phyloP scores from a whole-genome alignment of 92 coral and sea anemone genomes.

The Paramuricea clavata region DNA sequence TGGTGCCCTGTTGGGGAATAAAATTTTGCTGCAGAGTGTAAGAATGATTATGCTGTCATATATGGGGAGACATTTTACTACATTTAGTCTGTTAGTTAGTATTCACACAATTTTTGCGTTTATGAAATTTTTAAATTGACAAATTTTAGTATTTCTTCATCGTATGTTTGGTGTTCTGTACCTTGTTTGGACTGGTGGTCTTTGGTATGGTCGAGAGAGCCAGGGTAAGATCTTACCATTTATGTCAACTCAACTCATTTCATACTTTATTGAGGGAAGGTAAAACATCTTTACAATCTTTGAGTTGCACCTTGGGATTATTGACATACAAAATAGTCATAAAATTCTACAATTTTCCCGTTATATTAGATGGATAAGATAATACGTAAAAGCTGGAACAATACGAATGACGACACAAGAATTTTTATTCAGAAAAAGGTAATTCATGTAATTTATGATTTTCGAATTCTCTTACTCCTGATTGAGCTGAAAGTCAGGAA shows the following conservation, averaged over 20 bases:
- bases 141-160: conserved; percentile 73
- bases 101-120: no score
- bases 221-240: conserved; percentile 70
- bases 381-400: conserved; percentile 75
- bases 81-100: no score
- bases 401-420: conserved; percentile 76
- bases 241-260: neutral
- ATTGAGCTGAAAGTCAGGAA: no score
- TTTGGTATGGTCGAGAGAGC: conserved; percentile 72
- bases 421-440: conserved; percentile 80
- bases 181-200: conserved; percentile 70
- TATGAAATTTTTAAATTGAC: neutral
- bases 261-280: no score
- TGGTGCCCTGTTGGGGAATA: conserved; percentile 71
- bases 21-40: conserved; percentile 64
- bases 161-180: conserved; percentile 60
- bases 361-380: conserved; percentile 60
- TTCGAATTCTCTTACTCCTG: no score
- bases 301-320: no score
- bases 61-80: no score
- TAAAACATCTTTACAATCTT: no score
- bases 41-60: no score
- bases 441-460: no score
- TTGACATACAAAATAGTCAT: no score
- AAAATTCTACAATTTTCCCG: neutral